A percentile compares a stretch with the other conserved stretches of the same genome.
Evolutionary conservation across 2,797 vertebrate genomes (phyloP).

Genomic region (Mareca penelope): DNA sequence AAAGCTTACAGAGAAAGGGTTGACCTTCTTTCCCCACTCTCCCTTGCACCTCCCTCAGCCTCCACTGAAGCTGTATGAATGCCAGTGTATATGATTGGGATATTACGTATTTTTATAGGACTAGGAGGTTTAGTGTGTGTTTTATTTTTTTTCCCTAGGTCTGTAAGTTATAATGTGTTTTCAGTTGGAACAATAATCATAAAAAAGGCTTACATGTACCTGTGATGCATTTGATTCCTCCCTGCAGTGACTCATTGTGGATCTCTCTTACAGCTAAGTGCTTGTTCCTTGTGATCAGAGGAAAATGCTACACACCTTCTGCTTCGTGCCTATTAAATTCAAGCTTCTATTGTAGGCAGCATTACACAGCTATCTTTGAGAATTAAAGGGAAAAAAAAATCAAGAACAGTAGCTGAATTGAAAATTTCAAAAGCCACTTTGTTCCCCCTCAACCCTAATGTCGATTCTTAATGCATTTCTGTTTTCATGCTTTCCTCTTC

Average conservation of each 20-base stretch:
- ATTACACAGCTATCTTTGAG: slow-evolving; percentile 69
- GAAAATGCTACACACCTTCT: slow-evolving; percentile 75
- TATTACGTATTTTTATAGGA: slow-evolving; percentile 18
- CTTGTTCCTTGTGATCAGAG: slow-evolving; percentile 74
- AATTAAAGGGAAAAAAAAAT: slow-evolving; percentile 51
- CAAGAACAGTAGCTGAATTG: slow-evolving; percentile 62
- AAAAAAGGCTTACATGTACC: slow-evolving; percentile 65
- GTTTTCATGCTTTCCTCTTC: neutral
- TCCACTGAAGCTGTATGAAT: neutral
- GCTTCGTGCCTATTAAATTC: slow-evolving; percentile 74
- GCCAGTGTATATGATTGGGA: neutral
- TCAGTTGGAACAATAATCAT: slow-evolving; percentile 59
- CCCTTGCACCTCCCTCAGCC: neutral
- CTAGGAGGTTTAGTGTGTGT: neutral
- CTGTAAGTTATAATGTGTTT: slow-evolving; percentile 52
- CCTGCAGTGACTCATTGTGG: slow-evolving; percentile 76
- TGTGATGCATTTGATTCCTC: slow-evolving; percentile 75
- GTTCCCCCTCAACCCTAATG: slow-evolving; percentile 9
- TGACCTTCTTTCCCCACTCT: neutral
- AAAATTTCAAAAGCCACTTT: slow-evolving; percentile 58
- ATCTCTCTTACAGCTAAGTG: slow-evolving; percentile 74
- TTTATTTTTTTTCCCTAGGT: neutral
- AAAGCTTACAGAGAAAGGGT: neutral
- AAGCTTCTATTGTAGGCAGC: slow-evolving; percentile 72
- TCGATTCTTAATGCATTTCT: slow-evolving; percentile 25